phyloP scores from a whole-genome alignment of 2,113 vertebrate genomes.

The Pygathrix nemaeus region DNA sequence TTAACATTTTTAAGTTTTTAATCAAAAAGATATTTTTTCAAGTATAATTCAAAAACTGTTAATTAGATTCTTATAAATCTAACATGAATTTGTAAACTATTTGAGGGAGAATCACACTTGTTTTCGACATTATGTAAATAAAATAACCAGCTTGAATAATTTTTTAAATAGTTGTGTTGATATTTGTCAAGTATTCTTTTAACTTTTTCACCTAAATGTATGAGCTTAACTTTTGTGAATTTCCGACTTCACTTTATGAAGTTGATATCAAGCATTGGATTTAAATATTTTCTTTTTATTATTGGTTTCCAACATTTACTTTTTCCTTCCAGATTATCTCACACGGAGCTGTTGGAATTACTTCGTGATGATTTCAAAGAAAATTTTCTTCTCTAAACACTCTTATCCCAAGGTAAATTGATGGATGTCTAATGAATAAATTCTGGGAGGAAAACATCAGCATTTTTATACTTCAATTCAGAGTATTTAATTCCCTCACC shows the following conservation, averaged over 20 bases:
- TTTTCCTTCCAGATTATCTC: slow-evolving; percentile 33
- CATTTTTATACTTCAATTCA: slow-evolving; percentile 17
- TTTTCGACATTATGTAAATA: slow-evolving; percentile 49
- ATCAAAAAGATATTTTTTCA: slow-evolving; percentile 30
- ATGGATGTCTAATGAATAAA: slow-evolving; percentile 59
- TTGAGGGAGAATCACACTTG: slow-evolving; percentile 36
- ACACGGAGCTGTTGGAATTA: slow-evolving; percentile 24
- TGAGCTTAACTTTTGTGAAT: slow-evolving; percentile 51
- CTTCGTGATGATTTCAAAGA: slow-evolving; percentile 15
- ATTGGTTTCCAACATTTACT: slow-evolving; percentile 36
- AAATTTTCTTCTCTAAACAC: slow-evolving; percentile 39
- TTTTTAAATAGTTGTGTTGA: slow-evolving; percentile 45
- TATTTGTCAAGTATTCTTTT: slow-evolving; percentile 66
- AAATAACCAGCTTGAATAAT: slow-evolving; percentile 58
- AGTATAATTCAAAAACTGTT: slow-evolving; percentile 18
- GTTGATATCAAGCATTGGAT: background rate
- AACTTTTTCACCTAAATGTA: slow-evolving; percentile 1
- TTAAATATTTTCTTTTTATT: slow-evolving; percentile 64
- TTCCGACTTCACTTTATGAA: slow-evolving; percentile 53
- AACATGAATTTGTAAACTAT: slow-evolving; percentile 51
- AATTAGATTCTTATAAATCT: slow-evolving; percentile 32
- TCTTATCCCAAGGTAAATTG: slow-evolving; percentile 47
- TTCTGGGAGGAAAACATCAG: slow-evolving; percentile 8
- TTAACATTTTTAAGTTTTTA: background rate
- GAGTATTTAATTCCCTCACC: slow-evolving; percentile 50